Evolutionary conservation across 2,113 vertebrate genomes (phyloP).

Genomic region (Hydrolagus affinis): DNA sequence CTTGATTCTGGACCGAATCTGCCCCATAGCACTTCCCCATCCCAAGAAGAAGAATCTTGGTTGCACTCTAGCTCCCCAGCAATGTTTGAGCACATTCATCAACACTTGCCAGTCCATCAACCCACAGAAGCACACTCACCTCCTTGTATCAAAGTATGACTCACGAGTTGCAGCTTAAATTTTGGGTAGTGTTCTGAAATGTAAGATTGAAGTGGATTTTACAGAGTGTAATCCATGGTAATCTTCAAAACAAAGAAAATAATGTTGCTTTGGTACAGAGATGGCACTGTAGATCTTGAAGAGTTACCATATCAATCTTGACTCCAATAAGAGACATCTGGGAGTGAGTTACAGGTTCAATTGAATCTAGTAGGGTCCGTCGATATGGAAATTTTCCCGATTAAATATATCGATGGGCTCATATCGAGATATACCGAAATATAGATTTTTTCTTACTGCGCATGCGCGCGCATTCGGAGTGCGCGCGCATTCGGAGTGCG

Average conservation of each 20-base stretch:
- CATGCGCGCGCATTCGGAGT: too few species aligned
- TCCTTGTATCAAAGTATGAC: background rate
- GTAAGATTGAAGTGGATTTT: background rate
- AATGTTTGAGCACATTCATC: too few species aligned
- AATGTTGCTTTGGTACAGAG: background rate
- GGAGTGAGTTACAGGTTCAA: background rate
- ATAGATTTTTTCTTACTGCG: too few species aligned
- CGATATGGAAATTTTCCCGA: too few species aligned
- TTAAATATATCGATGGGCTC: too few species aligned
- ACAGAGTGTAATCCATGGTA: background rate
- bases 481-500: too few species aligned
- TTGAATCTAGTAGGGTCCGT: conserved; percentile 13
- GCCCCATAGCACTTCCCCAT: too few species aligned
- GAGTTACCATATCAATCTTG: background rate
- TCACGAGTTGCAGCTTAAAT: background rate
- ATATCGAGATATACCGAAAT: too few species aligned
- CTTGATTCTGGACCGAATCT: background rate
- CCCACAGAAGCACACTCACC: background rate
- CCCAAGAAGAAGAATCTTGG: too few species aligned
- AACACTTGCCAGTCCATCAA: background rate
- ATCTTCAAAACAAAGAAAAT: background rate
- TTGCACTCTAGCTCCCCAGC: too few species aligned
- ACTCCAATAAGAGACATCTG: background rate
- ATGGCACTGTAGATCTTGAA: background rate
- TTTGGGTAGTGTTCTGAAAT: background rate